A percentile compares a stretch with the other conserved stretches of the same genome.
Evolutionary conservation across 2,888 invertebrate species (phyloP).

Genomic region (Apodemia hepburni): DNA sequence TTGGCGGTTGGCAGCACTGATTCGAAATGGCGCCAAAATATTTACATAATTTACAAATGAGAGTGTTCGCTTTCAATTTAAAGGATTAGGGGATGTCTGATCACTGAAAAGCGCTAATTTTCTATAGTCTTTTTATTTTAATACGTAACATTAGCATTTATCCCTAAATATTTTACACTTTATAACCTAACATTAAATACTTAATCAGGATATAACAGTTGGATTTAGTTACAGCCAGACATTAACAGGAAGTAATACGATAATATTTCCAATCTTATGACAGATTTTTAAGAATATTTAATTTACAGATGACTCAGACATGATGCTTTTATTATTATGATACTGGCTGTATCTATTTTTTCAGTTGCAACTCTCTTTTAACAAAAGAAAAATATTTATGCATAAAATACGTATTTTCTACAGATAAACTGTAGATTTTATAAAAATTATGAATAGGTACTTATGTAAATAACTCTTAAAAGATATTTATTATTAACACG

Average conservation of each 20-base stretch:
- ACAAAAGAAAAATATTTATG: no score
- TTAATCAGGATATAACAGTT: neutral
- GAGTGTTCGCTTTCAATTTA: slow-evolving; percentile 45
- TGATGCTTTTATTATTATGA: neutral
- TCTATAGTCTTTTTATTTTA: slow-evolving; percentile 38
- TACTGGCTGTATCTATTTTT: neutral
- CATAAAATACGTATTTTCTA: no score
- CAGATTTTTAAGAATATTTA: neutral
- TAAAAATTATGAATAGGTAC: no score
- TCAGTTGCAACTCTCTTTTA: neutral
- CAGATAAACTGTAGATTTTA: no score
- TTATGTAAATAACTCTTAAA: no score
- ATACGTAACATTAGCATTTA: neutral
- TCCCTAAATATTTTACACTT: slow-evolving; percentile 37
- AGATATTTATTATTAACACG: no score
- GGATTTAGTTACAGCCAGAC: neutral
- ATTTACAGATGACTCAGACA: neutral
- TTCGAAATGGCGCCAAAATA: slow-evolving; percentile 67
- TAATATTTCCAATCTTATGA: neutral
- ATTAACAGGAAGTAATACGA: neutral
- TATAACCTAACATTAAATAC: neutral
- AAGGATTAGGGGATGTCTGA: slow-evolving; percentile 42
- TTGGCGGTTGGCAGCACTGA: slow-evolving; percentile 66
- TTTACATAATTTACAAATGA: slow-evolving; percentile 71
- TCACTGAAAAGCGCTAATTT: slow-evolving; percentile 53